Base-by-base conservation (phyloP, 2,797 vertebrate genomes). In the Helostoma temminkii region DNA sequence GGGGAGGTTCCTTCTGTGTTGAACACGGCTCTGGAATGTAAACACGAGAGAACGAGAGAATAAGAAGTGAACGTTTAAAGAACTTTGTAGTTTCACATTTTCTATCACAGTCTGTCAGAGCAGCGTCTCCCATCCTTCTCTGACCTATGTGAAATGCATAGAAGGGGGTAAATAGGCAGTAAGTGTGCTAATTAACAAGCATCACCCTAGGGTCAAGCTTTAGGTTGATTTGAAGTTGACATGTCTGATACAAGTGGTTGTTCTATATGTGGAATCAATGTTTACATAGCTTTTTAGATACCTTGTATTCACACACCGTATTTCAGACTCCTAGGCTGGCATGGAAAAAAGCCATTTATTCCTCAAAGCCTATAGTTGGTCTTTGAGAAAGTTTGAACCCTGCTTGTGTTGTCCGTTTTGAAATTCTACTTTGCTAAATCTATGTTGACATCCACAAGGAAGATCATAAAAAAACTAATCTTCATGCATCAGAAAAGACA, bases 11-110 rank as follows among this genome's bases (percentile, higher is more conserved):
- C 67, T 34, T 61, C 61, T 65, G 81, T 76, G 87, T 84, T 61
- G 80, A 91, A 92, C 92, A 93, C 69, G 52, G 66, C 86, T 79
- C 61, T 83, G 92, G 91, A 93, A 93, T 92, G 92, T 92, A 92
- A 93, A 93, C 92, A 92, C 86, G 74, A 22, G 56, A 66, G 84
- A 82, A 75, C 9, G 52, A 80, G 71, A 74, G 71, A 66, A 41
- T 54, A 60, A 72, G 43, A 60, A 21, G 22, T 32, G 53, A 53
- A 49, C 15, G 19, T 69, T 74, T 37, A 42, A 63, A 71, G 30
- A 36, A 65, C 72, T 46, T 26, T 56, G 53, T 67, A 9, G 30
- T 78, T 78, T 63, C 43, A 30, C 48, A 45, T 53, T 52, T 48
- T 63, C 37, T 47, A 6, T 66, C 14, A 14, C 28, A 14, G 4